A percentile compares a stretch with the other conserved stretches of the same genome.
Conservation (phyloP, 2,888 invertebrate genomes). For the Disparrhopalites patrizii region DNA sequence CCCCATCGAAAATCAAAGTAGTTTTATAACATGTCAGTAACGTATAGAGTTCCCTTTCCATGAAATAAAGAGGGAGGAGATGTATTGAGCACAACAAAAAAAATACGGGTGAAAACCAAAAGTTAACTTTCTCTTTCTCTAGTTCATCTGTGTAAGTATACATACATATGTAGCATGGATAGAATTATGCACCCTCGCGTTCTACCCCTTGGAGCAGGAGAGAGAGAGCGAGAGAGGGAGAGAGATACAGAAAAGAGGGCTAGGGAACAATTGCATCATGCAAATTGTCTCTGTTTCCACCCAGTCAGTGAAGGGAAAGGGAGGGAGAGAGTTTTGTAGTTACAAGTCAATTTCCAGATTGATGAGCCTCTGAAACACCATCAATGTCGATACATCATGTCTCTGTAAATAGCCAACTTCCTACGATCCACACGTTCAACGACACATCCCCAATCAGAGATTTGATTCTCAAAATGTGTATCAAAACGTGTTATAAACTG, state of each 20-base stretch:
- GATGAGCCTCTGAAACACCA: constrained; percentile 15
- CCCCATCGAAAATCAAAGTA: too few species aligned
- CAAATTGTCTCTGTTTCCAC: constrained; percentile 16
- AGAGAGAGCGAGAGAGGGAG: too few species aligned
- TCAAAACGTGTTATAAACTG: too few species aligned
- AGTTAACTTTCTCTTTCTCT: too few species aligned
- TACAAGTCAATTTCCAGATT: constrained; percentile 24
- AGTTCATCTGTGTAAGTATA: not conserved
- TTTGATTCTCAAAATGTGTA: too few species aligned
- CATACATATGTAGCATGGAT: not conserved
- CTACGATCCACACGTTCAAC: too few species aligned
- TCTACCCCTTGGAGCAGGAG: not conserved
- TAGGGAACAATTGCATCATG: constrained; percentile 16
- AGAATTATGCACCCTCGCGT: not conserved
- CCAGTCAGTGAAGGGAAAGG: not conserved
- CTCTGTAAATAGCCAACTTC: constrained; percentile 28
- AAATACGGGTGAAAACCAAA: too few species aligned
- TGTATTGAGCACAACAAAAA: too few species aligned
- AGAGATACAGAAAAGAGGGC: not conserved
- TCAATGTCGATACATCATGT: constrained; percentile 23
- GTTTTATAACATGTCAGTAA: too few species aligned
- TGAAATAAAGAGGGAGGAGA: too few species aligned
- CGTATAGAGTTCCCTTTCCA: too few species aligned
- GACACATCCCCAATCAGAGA: too few species aligned
- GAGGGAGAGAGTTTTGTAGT: not conserved